A percentile compares a stretch with the other conserved stretches of the same genome.
Conservation (phyloP, 1,140 invertebrate genomes). For the Lepidurus arcticus region DNA sequence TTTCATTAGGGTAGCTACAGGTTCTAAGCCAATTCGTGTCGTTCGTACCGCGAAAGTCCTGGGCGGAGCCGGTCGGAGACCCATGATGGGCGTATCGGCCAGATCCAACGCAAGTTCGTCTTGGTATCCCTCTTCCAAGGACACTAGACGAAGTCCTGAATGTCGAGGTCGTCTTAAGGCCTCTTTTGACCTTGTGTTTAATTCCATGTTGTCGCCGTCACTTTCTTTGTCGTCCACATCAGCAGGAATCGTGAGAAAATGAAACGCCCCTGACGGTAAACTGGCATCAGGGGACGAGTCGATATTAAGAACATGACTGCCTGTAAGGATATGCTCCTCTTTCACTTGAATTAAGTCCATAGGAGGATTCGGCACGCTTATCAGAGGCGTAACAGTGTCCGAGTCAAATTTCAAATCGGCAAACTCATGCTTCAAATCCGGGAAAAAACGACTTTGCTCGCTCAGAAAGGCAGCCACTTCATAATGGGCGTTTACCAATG, state of each 20-base stretch:
- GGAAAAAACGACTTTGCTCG: not conserved
- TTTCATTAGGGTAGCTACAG: constrained; percentile 7
- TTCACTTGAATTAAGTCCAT: constrained; percentile 10
- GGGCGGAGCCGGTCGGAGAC: constrained; percentile 21
- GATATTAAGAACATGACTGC: constrained; percentile 1
- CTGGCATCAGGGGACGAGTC: constrained; percentile 5
- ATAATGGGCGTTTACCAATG: not conserved
- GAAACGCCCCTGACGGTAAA: not conserved
- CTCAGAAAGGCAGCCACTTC: not conserved
- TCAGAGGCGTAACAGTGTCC: not conserved
- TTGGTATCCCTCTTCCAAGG: not conserved
- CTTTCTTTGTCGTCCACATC: not conserved
- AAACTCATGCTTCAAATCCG: not conserved
- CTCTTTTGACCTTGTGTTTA: not conserved
- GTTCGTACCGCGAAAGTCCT: constrained; percentile 11
- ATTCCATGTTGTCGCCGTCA: not conserved
- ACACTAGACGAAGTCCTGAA: not conserved
- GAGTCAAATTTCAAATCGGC: constrained; percentile 3
- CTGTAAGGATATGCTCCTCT: constrained; percentile 6
- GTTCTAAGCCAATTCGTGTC: constrained; percentile 26
- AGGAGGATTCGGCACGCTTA: not conserved
- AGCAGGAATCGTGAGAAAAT: not conserved
- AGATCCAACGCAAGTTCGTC: not conserved
- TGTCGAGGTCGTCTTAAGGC: constrained; percentile 8
- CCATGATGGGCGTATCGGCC: constrained; percentile 3